Conservation (phyloP, 2,888 invertebrate species). For the Cepaea hortensis region DNA sequence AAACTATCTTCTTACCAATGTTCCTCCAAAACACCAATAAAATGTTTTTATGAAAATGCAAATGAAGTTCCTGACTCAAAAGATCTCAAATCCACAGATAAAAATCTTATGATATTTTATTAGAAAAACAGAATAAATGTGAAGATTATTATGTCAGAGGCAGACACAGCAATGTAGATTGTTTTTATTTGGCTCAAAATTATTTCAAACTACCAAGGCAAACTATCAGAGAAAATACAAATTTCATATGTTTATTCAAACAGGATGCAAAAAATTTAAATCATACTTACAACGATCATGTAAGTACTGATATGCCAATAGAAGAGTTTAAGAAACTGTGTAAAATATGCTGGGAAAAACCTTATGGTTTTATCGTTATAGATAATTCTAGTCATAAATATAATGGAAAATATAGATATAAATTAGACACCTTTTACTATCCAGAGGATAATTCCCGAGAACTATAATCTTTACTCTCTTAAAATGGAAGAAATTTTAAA, state of each 20-base stretch:
- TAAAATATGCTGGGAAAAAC: slow-evolving; percentile 19
- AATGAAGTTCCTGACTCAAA: not conserved
- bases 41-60: not conserved
- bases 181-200: slow-evolving; percentile 20
- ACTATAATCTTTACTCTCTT: not conserved
- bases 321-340: slow-evolving; percentile 17
- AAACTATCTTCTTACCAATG: not conserved
- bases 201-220: slow-evolving; percentile 30
- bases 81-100: not conserved
- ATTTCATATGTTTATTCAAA: slow-evolving; percentile 23
- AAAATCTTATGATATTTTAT: slow-evolving; percentile 4
- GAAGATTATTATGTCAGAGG: slow-evolving; percentile 9
- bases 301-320: slow-evolving; percentile 1
- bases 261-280: slow-evolving; percentile 9
- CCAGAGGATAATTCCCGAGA: not conserved
- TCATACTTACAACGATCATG: slow-evolving; percentile 18
- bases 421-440: not conserved
- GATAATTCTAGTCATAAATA: slow-evolving; percentile 26
- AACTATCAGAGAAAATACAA: slow-evolving; percentile 25
- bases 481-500: slow-evolving; percentile 16
- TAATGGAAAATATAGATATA: slow-evolving; percentile 27
- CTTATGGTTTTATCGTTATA: slow-evolving; percentile 21
- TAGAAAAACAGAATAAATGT: slow-evolving; percentile 34
- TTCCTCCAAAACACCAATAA: not conserved
- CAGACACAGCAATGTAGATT: slow-evolving; percentile 20